Evolutionary conservation across 2,888 invertebrate species (phyloP).

Genomic region (Tanaodytes sp.): DNA sequence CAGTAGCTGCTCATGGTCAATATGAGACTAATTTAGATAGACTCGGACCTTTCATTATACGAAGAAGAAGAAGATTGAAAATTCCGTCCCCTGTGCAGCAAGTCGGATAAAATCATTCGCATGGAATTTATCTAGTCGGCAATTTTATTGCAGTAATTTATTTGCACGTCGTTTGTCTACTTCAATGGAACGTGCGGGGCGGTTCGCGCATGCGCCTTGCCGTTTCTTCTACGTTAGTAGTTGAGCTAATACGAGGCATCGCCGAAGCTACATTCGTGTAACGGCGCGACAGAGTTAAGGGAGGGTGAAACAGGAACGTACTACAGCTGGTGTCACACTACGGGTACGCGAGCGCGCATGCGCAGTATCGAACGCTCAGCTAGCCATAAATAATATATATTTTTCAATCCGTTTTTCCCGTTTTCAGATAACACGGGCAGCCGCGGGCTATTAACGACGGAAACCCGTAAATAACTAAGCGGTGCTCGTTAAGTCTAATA

Average conservation of each 20-base stretch:
- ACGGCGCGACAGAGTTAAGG: neutral
- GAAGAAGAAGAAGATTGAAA: no score
- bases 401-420: constrained; percentile 24
- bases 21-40: constrained; percentile 43
- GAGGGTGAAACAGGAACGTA: constrained; percentile 3
- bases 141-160: no score
- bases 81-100: no score
- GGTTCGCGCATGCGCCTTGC: neutral
- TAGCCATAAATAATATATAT: constrained; percentile 34
- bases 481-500: neutral
- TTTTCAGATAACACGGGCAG: constrained; percentile 9
- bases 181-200: neutral
- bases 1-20: constrained; percentile 1
- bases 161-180: no score
- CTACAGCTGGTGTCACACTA: constrained; percentile 2
- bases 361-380: constrained; percentile 16
- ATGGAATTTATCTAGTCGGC: no score
- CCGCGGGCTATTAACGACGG: neutral
- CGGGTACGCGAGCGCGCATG: constrained; percentile 17
- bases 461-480: neutral
- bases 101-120: no score
- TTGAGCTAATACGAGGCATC: no score
- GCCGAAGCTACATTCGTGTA: neutral
- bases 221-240: no score
- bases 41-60: no score